Base-by-base conservation (phyloP, 2,888 invertebrate genomes). In the Callinectes sapidus region DNA sequence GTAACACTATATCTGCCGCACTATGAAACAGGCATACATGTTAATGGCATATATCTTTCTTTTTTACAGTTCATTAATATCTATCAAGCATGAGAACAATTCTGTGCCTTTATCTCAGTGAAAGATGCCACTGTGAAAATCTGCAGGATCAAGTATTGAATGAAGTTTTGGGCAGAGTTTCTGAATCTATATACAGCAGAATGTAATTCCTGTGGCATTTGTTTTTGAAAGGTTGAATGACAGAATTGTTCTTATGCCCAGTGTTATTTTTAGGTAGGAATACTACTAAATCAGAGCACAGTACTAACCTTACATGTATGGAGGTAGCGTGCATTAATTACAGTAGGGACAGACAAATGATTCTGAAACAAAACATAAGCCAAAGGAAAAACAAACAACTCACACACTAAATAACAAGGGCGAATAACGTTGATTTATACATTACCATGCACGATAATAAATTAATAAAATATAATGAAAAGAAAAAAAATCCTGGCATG, bases 331-430 rank as follows among this genome's bases (percentile, higher is more conserved):
- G 92, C 92, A 94, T 94, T 94, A 91, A 94, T 92, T 86, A 94
- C 92, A 91, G 94, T 91, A 61, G 94, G 94, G 89, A 94, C 94
- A 92, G 94, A 94, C 92, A 94, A 94, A 90, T 92, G 94, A 92
- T 94, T 94, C 94, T 94, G 94, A 94, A 94, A 94, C 91, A 94
- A 94, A 94, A 94, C 92, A 94, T 77, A 90, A 88, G 92, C 91
- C 92, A 94, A 91, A 92, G 90, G 92, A 92, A 91, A 91, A 92
- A 94, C 87, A 81, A 94, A 91, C 89, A 90, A 93, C 87, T 90
- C 89, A 89, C 89, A 90, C 88, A 92, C 93, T 89, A 88, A 88
- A 81, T 77, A 66, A 85, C 88, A 93, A 89, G 71, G 42, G 81
- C 35, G 81, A 81, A 81, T 28, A 81, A 81, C 81, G 35, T 81